Evolutionary conservation across 2,113 vertebrate species (phyloP).

Genomic region (Nanger granti): DNA sequence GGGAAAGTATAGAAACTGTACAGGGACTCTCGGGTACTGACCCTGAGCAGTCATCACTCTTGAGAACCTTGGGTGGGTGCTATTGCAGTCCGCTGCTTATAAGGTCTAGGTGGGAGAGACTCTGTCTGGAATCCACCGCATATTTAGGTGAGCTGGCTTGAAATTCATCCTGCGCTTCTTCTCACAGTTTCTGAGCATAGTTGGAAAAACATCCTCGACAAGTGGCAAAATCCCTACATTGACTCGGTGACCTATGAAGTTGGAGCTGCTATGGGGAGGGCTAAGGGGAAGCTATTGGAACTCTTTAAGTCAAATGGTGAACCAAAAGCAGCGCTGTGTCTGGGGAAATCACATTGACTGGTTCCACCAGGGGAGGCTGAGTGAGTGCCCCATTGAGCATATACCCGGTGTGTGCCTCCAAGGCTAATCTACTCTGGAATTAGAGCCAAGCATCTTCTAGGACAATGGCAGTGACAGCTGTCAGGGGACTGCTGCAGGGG

Average conservation of each 20-base stretch:
- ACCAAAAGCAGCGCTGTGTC: background rate
- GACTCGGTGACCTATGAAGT: background rate
- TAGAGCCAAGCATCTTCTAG: background rate
- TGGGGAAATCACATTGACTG: background rate
- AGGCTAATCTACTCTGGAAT: background rate
- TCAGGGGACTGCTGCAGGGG: background rate
- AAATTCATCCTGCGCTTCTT: background rate
- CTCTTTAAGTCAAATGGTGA: background rate
- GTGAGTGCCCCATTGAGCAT: background rate
- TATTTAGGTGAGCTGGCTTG: background rate
- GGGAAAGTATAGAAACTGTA: background rate
- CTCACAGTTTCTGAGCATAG: background rate
- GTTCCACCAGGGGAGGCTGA: background rate
- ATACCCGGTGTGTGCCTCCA: background rate
- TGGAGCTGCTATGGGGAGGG: background rate
- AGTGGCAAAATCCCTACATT: background rate
- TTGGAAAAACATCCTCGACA: background rate
- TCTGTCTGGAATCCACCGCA: background rate
- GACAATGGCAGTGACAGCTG: background rate
- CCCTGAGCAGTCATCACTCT: background rate
- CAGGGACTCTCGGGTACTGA: background rate
- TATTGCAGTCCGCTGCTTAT: rapidly evolving
- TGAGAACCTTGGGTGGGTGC: background rate
- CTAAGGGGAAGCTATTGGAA: background rate
- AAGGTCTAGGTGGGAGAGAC: background rate